Evolutionary conservation across 2,113 vertebrate species (phyloP), one percentile per base, ranked within the genome.

Genomic region (Hystrix brachyura): DNA sequence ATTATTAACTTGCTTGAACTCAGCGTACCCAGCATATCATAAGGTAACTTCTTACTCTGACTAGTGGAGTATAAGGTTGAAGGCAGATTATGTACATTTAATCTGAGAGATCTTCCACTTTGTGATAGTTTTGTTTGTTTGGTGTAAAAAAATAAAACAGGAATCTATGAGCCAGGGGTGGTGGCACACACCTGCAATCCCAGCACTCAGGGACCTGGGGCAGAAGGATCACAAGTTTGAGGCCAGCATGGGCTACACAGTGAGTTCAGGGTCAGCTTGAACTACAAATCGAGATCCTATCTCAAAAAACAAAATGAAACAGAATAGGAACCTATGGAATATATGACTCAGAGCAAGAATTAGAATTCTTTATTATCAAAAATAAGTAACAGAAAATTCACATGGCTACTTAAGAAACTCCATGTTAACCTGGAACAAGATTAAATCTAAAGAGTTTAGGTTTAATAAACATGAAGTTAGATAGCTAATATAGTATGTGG

Each of bases 361-460:
- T 60, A 29, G 76, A 11, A 32, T 7, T 55, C 48, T 74, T 95
- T 43, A 67, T 60, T 89, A 86, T 62, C 34, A 89, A 92, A 90
- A 96, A 65, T 34, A 88, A 79, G 12, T 43, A 89, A 53, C 2
- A 55, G 46, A 80, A 88, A 80, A 92, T 92, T 74, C 57, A 95
- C 12, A 94, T 1, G 67, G 57, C 43, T 92, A 51, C 23, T 85
- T 60, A 92, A 55, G 38, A 94, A 92, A 86, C 5, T 74, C 2
- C 15, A 76, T 62, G 34, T 64, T 83, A 90, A 93, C 27, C 51
- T 34, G 65, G 29, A 95, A 91, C 15, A 64, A 59, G 60, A 67
- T 91, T 53, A 92, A 81, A 81, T 62, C 29, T 71, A 62, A 64
- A 90, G 51, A 38, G 14, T 62, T 94, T 27, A 79, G 38, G 38